Base-by-base conservation (phyloP, 2,888 invertebrate species). In the Byasa hedistus region DNA sequence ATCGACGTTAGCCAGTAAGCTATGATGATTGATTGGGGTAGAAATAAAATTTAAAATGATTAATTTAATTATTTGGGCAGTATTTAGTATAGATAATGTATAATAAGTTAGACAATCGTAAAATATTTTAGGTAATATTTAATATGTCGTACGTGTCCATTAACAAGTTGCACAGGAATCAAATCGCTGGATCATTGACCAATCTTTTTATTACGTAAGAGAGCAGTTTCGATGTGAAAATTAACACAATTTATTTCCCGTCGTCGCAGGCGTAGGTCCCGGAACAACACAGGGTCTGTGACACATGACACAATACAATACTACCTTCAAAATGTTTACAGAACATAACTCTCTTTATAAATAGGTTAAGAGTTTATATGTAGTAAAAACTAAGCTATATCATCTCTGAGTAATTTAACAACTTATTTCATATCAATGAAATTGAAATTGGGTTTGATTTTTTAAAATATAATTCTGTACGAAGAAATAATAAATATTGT, bases 241-340 rank as follows among this genome's bases (percentile, higher is more conserved):
- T 81, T 83, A 78, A 77, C 74, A 77, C 78, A 84, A 85, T 87
- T 85, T 86, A 83, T 85, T 77, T 76, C 79, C 75, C 78, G 75
- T 77, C 78, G 75, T 77, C 77, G 75, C 74, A 72, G 72, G 72
- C 77, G 75, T 75, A 73, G 72, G 72, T 69, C 70, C 72, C 71
- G 68, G 73, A 69, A 66, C 54, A 62, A 67, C 68, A 69, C 64
- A 76, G 77, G 79, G 79, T 78, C 79, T 77, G 72, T 76, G 76
- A 76, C 77, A 73, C 73, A 74, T 73, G 69, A 69, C 66, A 56
- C 52, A 39, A 12, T 39, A 39, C 12, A 15, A 12, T 39, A 15
- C 39, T 15, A 39, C 67, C 63, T 66, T 12, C 22, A 10, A 22
- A 52, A 52, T 44, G 57, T 67, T 68, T 67, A 61, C 57, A 61